phyloP scores from a whole-genome alignment of 1,140 invertebrate genomes.

The Chironomus tepperi region DNA sequence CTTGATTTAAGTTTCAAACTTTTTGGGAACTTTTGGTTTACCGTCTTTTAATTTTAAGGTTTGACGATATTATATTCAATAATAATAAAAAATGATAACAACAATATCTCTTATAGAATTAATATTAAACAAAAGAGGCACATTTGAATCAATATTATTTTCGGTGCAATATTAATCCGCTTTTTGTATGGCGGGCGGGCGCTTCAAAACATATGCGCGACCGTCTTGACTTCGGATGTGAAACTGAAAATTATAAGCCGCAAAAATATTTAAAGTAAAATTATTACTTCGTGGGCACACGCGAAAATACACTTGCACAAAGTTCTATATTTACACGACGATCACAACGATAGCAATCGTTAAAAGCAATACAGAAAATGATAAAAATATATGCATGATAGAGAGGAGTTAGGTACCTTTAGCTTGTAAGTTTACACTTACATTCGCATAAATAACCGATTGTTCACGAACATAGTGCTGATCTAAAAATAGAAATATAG shows the following conservation, averaged over 20 bases:
- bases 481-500: background rate
- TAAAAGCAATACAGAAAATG: background rate
- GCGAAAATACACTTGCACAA: background rate
- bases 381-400: background rate
- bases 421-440: background rate
- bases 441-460: background rate
- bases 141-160: conserved; percentile 18
- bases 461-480: background rate
- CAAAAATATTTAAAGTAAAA: background rate
- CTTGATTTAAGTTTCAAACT: too few relatives aligned
- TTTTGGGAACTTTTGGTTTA: too few relatives aligned
- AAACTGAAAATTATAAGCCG: conserved; percentile 2
- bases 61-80: too few relatives aligned
- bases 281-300: background rate
- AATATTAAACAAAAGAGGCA: conserved; percentile 10
- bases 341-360: background rate
- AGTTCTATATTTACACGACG: background rate
- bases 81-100: background rate
- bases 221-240: conserved; percentile 16
- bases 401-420: background rate
- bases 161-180: background rate
- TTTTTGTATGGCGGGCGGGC: background rate
- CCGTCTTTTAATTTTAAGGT: too few relatives aligned
- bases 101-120: background rate
- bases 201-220: background rate